Conservation (phyloP, 1,140 invertebrate species). For the Lordiphosa stackelbergi region DNA sequence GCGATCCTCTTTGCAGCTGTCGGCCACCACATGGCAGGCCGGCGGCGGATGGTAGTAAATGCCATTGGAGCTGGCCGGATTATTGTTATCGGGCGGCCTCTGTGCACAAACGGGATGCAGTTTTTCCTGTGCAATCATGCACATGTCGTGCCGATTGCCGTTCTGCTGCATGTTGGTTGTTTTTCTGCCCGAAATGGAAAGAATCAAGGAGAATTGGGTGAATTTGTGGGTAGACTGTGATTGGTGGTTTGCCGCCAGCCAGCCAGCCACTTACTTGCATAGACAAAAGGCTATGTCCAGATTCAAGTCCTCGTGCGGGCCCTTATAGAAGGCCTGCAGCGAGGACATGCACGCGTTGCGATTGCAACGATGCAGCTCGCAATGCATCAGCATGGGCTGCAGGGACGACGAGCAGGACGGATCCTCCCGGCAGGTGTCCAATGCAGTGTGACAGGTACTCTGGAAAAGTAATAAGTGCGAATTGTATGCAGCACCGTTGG, state of each 20-base stretch:
- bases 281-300: slow-evolving; percentile 93
- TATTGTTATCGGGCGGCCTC: slow-evolving; percentile 82
- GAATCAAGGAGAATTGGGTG: slow-evolving; percentile 15
- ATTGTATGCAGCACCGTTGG: slow-evolving; percentile 44
- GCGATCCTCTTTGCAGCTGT: slow-evolving; percentile 85
- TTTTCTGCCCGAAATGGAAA: slow-evolving; percentile 80
- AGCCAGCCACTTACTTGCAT: slow-evolving; percentile 87
- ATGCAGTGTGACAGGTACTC: slow-evolving; percentile 86
- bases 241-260: slow-evolving; percentile 12
- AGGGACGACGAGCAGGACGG: slow-evolving; percentile 85
- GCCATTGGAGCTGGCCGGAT: slow-evolving; percentile 73
- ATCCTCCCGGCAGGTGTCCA: slow-evolving; percentile 87
- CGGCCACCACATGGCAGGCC: slow-evolving; percentile 88
- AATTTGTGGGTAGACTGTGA: slow-evolving; percentile 3
- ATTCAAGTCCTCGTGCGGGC: slow-evolving; percentile 86
- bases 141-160: slow-evolving; percentile 85
- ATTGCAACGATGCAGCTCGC: slow-evolving; percentile 86
- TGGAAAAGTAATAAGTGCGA: slow-evolving; percentile 68
- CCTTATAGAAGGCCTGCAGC: slow-evolving; percentile 90
- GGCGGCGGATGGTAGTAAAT: slow-evolving; percentile 81
- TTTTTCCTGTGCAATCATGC: slow-evolving; percentile 91
- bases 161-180: slow-evolving; percentile 77
- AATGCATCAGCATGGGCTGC: slow-evolving; percentile 88
- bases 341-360: slow-evolving; percentile 91
- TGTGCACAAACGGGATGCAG: slow-evolving; percentile 92